Evolutionary conservation across 1,140 invertebrate genomes (phyloP), one percentile per base, ranked within the genome.

Genomic region (Venturia canescens): DNA sequence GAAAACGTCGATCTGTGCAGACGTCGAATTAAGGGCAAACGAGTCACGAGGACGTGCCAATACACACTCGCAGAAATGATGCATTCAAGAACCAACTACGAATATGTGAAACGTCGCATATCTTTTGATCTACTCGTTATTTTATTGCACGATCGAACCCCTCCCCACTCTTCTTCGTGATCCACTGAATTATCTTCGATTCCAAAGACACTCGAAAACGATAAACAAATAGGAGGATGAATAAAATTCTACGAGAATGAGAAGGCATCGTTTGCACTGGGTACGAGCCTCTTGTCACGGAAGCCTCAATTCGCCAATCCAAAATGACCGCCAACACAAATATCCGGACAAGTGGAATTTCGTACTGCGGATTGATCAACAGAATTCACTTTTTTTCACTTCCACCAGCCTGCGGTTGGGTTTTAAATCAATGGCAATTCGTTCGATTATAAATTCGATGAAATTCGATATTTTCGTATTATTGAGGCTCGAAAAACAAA

Each of bases 11-110:
- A 69, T 79, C 72, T 80, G 75, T 63, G 80, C 23, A 63, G 60
- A 63, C 71, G 48, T 48, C 71, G 27, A 80, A 83, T 83, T 83
- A 80, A 80, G 82, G 79, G 79, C 80, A 80, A 71, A 83, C 71
- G 78, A 80, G 75, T 80, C 82, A 80, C 74, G 79, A 78, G 82
- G 82, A 78, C 79, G 67, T 21, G 76, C 69, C 70, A 78, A 80
- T 38, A 75, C 57, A 44, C 48, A 80, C 50, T n/a, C n/a, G n/a
- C 50, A 53, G 23, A 23, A 63, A 15, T 53, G 48, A 72, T 48
- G 16, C 13, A 50, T 38, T 21, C 11, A 72, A 70, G 67, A 31
- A 15, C 18, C 31, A 57, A n/a, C 53, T 57, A 57, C 21, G 53
- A 57, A 57, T 57, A 57, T 57, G 18, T n/a, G 21, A 57, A 18